Base-by-base conservation (phyloP, 2,888 invertebrate species). In the Rhagophthalmus giganteus region DNA sequence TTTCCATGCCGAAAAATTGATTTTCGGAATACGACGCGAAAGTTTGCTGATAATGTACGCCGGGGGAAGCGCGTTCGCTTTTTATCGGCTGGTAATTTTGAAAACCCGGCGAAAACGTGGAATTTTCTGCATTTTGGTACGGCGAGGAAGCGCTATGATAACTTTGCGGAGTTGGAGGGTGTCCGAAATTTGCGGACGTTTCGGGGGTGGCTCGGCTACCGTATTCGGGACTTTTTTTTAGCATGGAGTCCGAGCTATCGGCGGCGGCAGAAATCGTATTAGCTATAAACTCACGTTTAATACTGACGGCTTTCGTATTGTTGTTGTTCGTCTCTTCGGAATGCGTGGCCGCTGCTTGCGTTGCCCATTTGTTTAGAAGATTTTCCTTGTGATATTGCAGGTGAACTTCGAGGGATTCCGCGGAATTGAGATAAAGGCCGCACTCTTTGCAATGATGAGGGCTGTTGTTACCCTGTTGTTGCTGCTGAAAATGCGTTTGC, bases 301-400 rank as follows among this genome's bases (percentile, higher is more conserved):
- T 74, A 60, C 68, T 74, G 57, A 74, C 69, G 28, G 46, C 44
- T 55, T 74, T 75, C 55, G 72, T 77, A 64, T 77, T 79, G 75
- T 86, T 86, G 74, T 87, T 86, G 68, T 85, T 86, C 57, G 84
- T 82, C 59, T 81, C 80, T 66, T 82, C 82, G 71, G 62, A 56
- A 28, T 69, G 61, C 12, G 66, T 59, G 2, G 67, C 80, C 37
- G 71, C 70, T 20, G 76, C 71, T 63, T 78, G 83, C 33, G 79
- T 81, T 39, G 83, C 83, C 88, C 88, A 88, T 75, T 86, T 86
- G 58, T 81, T 84, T 67, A 87, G 77, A 63, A 88, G 77, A 69
- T 87, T 87, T 68, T 88, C 87, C 72, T 88, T 86, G 67, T 88
- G 87, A 73, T 89, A 90, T 68, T 86, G 85, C 65, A 88, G 77